These are phyloP conservation scores for Diploscapter pachys DNA, from an alignment of 1,140 invertebrate genomes.

Conservation along the genomic window DNA sequence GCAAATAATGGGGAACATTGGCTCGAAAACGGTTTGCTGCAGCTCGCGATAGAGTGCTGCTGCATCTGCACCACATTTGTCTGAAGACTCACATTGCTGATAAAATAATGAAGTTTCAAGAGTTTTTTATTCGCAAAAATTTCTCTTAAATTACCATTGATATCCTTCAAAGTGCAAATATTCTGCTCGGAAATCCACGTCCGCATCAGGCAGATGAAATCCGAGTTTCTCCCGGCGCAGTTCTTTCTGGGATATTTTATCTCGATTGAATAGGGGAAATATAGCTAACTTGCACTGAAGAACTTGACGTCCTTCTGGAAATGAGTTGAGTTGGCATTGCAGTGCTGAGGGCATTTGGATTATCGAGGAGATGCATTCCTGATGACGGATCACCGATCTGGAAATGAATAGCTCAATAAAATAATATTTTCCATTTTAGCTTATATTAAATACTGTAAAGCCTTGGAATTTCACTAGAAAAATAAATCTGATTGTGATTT, in stretches of 20 bases:
- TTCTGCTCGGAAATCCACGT: constrained; percentile 34
- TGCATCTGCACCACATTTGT: constrained; percentile 28
- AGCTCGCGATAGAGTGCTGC: constrained; percentile 24
- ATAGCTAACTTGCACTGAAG: constrained; percentile 19
- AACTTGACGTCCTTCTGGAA: constrained; percentile 20
- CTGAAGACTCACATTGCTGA: neutral
- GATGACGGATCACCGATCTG: constrained; percentile 29
- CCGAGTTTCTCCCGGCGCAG: constrained; percentile 14
- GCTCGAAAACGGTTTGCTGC: constrained; percentile 29
- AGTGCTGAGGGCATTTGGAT: constrained; percentile 19
- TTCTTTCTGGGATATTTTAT: constrained; percentile 20
- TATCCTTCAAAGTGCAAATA: constrained; percentile 29
- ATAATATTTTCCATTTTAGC: too few relatives aligned
- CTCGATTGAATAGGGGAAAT: neutral
- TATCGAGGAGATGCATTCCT: constrained; percentile 28
- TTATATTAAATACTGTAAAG: too few relatives aligned
- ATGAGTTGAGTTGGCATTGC: constrained; percentile 17
- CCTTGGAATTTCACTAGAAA: too few relatives aligned
- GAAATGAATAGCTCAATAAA: too few relatives aligned
- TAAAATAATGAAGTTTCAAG: neutral
- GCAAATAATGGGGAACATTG: constrained; percentile 31
- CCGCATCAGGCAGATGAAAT: constrained; percentile 30
- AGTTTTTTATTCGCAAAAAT: too few relatives aligned
- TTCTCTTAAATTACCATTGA: constrained; percentile 6
- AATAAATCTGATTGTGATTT: too few relatives aligned